phyloP scores from a whole-genome alignment of 1,140 invertebrate species.

The Streblospio benedicti region DNA sequence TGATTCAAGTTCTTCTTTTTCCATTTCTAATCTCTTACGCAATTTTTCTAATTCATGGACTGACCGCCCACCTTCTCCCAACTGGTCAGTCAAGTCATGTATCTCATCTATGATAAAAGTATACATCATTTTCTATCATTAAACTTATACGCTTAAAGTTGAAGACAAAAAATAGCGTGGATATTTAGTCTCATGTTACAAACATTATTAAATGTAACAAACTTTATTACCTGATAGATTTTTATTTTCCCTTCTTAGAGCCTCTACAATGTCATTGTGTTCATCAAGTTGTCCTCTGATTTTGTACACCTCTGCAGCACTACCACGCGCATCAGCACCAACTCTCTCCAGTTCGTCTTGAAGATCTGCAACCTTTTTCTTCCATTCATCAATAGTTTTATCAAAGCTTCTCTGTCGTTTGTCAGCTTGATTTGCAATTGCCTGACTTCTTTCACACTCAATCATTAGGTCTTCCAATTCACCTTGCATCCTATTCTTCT shows the following conservation, averaged over 20 bases:
- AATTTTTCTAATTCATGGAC: slow-evolving; percentile 98
- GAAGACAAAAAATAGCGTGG: too few species aligned
- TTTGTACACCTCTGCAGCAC: slow-evolving; percentile 97
- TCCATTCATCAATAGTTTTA: slow-evolving; percentile 99
- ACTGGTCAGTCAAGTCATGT: slow-evolving; percentile 96
- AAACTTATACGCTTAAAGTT: too few species aligned
- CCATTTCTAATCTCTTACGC: slow-evolving; percentile 91
- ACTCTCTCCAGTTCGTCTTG: slow-evolving; percentile 93
- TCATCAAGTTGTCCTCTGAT: slow-evolving; percentile 96
- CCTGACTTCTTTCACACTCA: slow-evolving; percentile 89
- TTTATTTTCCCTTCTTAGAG: slow-evolving; percentile 97
- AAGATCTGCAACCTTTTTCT: slow-evolving; percentile 95
- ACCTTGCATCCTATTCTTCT: slow-evolving; percentile 87
- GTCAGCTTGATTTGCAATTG: slow-evolving; percentile 89
- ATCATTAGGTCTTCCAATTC: slow-evolving; percentile 96
- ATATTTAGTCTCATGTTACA: background rate
- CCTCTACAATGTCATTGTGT: slow-evolving; percentile 87
- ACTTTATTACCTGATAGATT: slow-evolving; percentile 68
- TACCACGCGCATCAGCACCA: slow-evolving; percentile 98
- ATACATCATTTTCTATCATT: too few species aligned
- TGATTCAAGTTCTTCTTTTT: slow-evolving; percentile 97
- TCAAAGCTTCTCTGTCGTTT: slow-evolving; percentile 99
- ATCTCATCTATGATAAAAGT: slow-evolving; percentile 69
- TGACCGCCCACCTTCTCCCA: slow-evolving; percentile 81
- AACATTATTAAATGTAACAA: background rate